A percentile compares a stretch with the other conserved stretches of the same genome.
These are phyloP conservation scores for Salvator merianae DNA, from an alignment of 2,113 vertebrate genomes.

Conservation along the genomic window DNA sequence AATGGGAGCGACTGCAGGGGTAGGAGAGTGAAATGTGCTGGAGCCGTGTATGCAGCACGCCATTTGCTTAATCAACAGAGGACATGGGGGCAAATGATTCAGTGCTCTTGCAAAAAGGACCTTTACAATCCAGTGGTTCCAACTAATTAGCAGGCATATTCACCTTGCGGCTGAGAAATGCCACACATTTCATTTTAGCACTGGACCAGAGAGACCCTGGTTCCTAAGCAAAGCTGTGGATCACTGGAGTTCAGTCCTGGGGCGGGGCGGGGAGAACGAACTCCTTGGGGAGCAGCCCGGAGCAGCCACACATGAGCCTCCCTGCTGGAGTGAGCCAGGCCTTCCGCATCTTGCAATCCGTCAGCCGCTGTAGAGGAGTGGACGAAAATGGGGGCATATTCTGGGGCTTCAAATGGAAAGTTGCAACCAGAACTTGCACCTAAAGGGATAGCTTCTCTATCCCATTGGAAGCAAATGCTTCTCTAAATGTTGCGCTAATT, in stretches of 20 bases:
- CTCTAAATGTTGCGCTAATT: conserved; percentile 4
- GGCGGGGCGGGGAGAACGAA: not conserved
- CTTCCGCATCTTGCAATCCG: not conserved
- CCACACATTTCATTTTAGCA: not conserved
- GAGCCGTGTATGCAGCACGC: fast-evolving
- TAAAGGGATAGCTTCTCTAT: not conserved
- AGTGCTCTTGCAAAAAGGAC: not conserved
- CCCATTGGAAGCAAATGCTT: not conserved
- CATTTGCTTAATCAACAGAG: not conserved
- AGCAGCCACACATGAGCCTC: too few relatives aligned
- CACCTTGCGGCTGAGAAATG: fast-evolving
- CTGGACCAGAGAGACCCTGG: not conserved
- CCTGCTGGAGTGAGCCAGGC: too few relatives aligned
- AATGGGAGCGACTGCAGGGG: not conserved
- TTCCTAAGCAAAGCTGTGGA: fast-evolving
- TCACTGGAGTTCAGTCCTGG: not conserved
- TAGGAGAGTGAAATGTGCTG: not conserved
- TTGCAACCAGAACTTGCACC: not conserved
- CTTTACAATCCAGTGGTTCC: not conserved
- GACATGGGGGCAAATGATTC: not conserved
- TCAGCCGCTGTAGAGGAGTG: not conserved
- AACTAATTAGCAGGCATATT: not conserved
- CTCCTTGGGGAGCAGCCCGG: too few relatives aligned
- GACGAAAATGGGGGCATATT: not conserved
- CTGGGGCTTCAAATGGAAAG: too few relatives aligned